Evolutionary conservation across 2,888 invertebrate genomes (phyloP), one percentile per base, ranked within the genome.

Genomic region (Coenonympha glycerion): DNA sequence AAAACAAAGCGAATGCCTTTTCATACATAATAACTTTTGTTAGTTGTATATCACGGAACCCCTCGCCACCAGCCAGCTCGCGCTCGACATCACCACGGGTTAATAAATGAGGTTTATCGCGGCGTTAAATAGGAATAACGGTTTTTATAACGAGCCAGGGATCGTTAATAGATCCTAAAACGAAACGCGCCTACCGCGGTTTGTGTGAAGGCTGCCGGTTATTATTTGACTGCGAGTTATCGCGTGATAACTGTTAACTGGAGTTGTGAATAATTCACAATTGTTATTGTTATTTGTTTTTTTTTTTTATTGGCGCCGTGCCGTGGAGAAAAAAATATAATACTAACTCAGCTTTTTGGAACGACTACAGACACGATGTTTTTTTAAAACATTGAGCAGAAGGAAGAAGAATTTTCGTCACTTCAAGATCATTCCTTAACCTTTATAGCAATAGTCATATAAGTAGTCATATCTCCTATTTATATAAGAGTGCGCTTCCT

Each of bases 21-120:
- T 19, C 9, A 5, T 19, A 1, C 6, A 2, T 15, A 6, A 5
- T 4, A n/a, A n/a, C n/a, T 31, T 1, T 15, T 11, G 11, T 15
- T 5, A 2, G 1, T n/a, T 59, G 55, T 56, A 54, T 46, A 54
- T 51, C 47, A 54, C 41, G 41, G 41, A 41, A 41, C 18, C 28
- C 28, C 28, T 19, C 1, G 6, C n/a, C 26, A 16, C 40, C n/a
- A 42, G 18, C 42, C 5, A 11, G 13, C 30, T 19, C 19, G 19
- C 41, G 28, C 42, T 28, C 11, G 19, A 42, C 42, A 15, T 44
- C 30, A 33, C 57, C 57, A 59, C 58, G 61, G 60, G 58, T 59
- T 58, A 58, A 58, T 58, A 58, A 58, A 56, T 56, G 69, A 72
- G 69, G 63, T 76, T 75, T 73, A 74, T 71, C 70, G 70, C 68